phyloP scores from a whole-genome alignment of 2,113 vertebrate genomes.

The Dunckerocampus dactyliophorus region DNA sequence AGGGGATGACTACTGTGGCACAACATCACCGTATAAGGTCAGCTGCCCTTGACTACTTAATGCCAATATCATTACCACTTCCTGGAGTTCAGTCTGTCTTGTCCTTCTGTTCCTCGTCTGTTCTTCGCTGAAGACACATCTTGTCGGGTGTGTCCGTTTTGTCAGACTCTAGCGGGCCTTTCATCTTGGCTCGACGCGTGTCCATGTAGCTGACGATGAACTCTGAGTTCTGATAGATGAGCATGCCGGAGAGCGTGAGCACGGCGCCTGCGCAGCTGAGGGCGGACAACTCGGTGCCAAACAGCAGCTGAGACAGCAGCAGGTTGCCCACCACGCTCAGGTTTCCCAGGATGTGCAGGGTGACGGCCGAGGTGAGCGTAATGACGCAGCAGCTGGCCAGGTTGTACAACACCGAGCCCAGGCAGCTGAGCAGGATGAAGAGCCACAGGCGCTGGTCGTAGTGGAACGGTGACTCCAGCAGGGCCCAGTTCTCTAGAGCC shows the following conservation, averaged over 20 bases:
- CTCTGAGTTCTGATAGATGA: constrained; percentile 91
- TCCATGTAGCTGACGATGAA: constrained; percentile 75
- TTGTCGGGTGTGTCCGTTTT: constrained; percentile 9
- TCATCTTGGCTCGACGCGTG: constrained; percentile 35
- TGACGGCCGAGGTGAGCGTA: constrained; percentile 93
- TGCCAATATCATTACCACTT: not conserved
- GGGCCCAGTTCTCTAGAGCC: constrained; percentile 81
- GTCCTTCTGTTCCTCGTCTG: constrained; percentile 31
- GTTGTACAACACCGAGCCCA: constrained; percentile 94
- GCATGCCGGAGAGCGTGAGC: constrained; percentile 85
- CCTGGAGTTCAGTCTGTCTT: constrained; percentile 54
- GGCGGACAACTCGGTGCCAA: constrained; percentile 79
- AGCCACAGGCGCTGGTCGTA: constrained; percentile 81
- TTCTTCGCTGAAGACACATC: constrained; percentile 21
- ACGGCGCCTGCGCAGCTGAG: constrained; percentile 86
- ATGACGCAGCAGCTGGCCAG: constrained; percentile 90
- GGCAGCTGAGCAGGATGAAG: constrained; percentile 90
- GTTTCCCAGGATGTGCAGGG: constrained; percentile 92
- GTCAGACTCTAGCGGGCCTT: not conserved
- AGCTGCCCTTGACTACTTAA: constrained; percentile 4
- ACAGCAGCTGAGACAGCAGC: constrained; percentile 84
- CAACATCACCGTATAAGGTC: constrained; percentile 21
- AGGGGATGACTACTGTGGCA: constrained; percentile 22
- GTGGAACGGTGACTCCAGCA: constrained; percentile 71
- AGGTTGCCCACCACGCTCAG: constrained; percentile 90